Evolutionary conservation across 2,113 vertebrate species (phyloP), one percentile per base, ranked within the genome.

Genomic region (Oryzias curvinotus): DNA sequence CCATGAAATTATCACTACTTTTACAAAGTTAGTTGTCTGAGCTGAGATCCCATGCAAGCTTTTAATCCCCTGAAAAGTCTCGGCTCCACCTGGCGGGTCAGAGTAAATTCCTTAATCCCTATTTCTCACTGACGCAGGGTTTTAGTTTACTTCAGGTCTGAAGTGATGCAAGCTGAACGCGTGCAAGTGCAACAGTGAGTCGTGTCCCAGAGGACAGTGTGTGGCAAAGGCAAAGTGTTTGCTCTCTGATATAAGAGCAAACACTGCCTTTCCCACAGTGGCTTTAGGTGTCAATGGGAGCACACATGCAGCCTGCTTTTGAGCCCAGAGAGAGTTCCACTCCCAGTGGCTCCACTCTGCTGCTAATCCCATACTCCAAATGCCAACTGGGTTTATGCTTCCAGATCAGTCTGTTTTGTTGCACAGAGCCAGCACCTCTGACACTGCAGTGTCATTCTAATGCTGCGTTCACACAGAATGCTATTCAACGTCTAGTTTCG

Each of bases 211-310:
- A 78, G 82, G 86, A 83, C 63, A 13, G 70, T 56, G 75, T 3
- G 59, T 78, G 75, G 82, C 54, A 47, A 69, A 77, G 83, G 84
- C 72, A 62, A 36, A 36, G 72, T 84, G 84, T 88, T 87, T 86
- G 78, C 13, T 36, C 36, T 36, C 36, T 36, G 36, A 36, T 12
- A 36, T 12, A 13, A 36, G 36, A 36, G 36, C 36, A 36, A 36
- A 36, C 36, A 36, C 57, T 65, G 87, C 80, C 89, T 90, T 94
- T 95, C 66, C 94, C 75, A 83, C 91, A 92, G 71, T 94, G 93
- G 92, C 95, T 89, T 87, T 94, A 95, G 85, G 92, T 96, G 77
- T 90, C 93, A 42, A 92, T 94, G 84, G 91, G 91, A n/a, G 86
- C 93, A 57, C 91, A 95, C 75, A 91, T 83, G 86, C 93, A 93